Base-by-base conservation (phyloP, 2,113 vertebrate genomes). In the Chionodraco myersi region DNA sequence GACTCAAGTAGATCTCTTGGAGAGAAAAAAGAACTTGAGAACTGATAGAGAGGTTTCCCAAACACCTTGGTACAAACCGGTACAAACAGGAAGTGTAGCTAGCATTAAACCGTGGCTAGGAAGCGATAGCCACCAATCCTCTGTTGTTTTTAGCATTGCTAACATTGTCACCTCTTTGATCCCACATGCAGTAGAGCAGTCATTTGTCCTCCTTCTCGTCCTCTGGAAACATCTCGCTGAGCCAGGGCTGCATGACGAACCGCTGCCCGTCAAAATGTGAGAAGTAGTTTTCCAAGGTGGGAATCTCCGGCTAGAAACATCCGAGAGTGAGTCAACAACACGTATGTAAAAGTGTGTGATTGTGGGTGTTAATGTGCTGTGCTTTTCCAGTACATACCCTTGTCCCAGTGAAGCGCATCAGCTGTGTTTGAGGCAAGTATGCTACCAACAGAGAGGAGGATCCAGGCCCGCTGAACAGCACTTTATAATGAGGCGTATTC, bases 211-310 rank as follows among this genome's bases (percentile, higher is more conserved):
- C 62, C 67, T 69, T 84, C 84, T 83, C 94, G 36, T 96, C 95
- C 5, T 94, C 88, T 10, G 94, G 94, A 61, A 87, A 96, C 48
- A 94, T 64, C 84, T 93, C 91, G 86, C 83, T 88, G 84, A 96
- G 54, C 94, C 93, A 94, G 18, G 92, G 80, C 75, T 94, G 87
- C 89, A 95, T 96, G 68, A 95, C 80, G 16, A 95, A 96, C 68
- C 92, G 94, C 44, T 88, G 86, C 60, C 95, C 94, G 15, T 96
- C 90, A 51, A 92, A 96, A 73, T 95, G 93, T 5, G 91, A 94
- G 91, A 97, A 96, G 64, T 95, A 96, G 14, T 75, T 75, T 78
- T 94, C 91, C 86, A 95, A 75, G 6, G 92, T 95, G 77, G 94
- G 89, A 72, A 94, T 93, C 14, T 94, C 86, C 1, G 93, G 94